phyloP scores from a whole-genome alignment of 2,113 vertebrate genomes.

The Sylvia atricapilla region DNA sequence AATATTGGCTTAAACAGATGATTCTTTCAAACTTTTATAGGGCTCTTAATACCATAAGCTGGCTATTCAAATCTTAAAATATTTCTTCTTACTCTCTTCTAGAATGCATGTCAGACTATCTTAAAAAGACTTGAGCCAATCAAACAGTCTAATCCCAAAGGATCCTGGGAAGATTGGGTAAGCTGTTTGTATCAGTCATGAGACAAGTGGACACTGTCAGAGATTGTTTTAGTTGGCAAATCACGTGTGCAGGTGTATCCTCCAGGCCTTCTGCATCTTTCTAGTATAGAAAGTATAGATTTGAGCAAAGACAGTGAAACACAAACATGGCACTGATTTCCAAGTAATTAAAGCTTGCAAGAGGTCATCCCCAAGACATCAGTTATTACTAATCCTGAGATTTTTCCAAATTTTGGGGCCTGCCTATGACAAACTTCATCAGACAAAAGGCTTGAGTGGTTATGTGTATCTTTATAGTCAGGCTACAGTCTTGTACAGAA shows the following conservation, averaged over 20 bases:
- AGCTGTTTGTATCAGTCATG: neutral
- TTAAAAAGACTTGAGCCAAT: constrained; percentile 83
- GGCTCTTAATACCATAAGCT: neutral
- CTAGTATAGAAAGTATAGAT: neutral
- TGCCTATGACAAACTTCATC: neutral
- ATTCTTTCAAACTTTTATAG: neutral
- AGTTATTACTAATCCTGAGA: neutral
- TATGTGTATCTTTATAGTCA: neutral
- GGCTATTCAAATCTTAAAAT: neutral
- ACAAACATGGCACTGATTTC: neutral
- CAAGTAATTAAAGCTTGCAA: neutral
- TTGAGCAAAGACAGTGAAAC: neutral
- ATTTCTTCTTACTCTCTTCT: neutral
- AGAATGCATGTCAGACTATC: constrained; percentile 86
- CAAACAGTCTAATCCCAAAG: constrained; percentile 80
- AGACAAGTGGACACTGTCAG: neutral
- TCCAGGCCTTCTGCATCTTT: neutral
- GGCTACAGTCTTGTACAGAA: neutral
- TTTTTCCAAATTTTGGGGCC: neutral
- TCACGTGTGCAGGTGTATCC: neutral
- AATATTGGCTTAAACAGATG: neutral
- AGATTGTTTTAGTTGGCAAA: neutral
- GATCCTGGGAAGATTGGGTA: constrained; percentile 93
- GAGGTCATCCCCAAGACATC: neutral
- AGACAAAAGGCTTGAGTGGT: neutral